Evolutionary conservation across 2,888 invertebrate genomes (phyloP).

Genomic region (Seira musarum): DNA sequence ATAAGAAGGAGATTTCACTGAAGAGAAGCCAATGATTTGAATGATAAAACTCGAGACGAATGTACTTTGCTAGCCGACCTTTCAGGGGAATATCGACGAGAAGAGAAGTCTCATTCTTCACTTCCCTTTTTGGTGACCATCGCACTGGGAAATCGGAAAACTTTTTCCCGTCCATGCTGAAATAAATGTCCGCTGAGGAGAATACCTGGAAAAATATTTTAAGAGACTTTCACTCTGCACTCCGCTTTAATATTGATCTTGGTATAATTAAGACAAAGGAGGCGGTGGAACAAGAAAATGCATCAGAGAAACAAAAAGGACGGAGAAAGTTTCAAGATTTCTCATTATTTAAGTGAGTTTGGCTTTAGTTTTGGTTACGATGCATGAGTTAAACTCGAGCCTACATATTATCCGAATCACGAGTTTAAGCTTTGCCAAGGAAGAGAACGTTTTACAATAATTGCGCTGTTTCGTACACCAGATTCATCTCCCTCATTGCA

Average conservation of each 20-base stretch:
- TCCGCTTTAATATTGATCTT: constrained; percentile 58
- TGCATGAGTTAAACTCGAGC: background rate
- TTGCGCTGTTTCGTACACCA: constrained; percentile 24
- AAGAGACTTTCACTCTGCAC: constrained; percentile 51
- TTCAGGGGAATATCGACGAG: constrained; percentile 66
- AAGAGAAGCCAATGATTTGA: constrained; percentile 75
- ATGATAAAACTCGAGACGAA: constrained; percentile 67
- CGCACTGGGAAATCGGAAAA: constrained; percentile 72
- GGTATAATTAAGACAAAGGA: constrained; percentile 67
- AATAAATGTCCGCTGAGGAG: constrained; percentile 73
- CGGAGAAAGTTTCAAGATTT: constrained; percentile 23
- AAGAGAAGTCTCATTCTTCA: constrained; percentile 68
- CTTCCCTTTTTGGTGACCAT: constrained; percentile 66
- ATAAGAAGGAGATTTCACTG: constrained; percentile 75
- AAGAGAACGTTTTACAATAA: no score
- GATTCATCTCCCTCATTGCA: background rate
- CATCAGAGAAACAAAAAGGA: constrained; percentile 17
- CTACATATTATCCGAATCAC: constrained; percentile 10
- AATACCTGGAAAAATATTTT: constrained; percentile 72
- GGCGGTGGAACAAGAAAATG: constrained; percentile 43
- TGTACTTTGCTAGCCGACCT: constrained; percentile 66
- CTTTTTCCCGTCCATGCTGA: constrained; percentile 73
- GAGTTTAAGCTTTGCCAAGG: constrained; percentile 14
- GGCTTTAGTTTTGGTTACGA: constrained; percentile 10
- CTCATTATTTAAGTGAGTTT: background rate